Base-by-base conservation (phyloP, 2,113 vertebrate species). In the Gorsachius goisagi region DNA sequence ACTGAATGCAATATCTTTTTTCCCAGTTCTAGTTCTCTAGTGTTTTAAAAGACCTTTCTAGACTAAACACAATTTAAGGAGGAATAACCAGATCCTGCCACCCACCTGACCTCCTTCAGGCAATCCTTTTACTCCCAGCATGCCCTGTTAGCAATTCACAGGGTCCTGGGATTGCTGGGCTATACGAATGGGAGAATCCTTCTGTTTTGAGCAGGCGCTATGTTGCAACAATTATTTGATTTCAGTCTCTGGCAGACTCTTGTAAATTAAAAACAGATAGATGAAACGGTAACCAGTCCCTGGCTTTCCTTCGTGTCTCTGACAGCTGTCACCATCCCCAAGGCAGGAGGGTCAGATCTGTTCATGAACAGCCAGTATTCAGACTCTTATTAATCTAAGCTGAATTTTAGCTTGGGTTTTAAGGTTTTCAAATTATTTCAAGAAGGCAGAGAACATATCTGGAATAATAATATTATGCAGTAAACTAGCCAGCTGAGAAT, bases 381-480 rank as follows among this genome's bases (percentile, higher is more conserved):
- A 90, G 63, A 56, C 49, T 82, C 23, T 90, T 91, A 52, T 85
- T 79, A 66, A n/a, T 32, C 22, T 62, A 77, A 93, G 86, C 63
- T 62, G 50, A 79, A 76, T 85, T 79, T 94, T 21, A 90, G 55
- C 28, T 80, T 28, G n/a, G 2, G 15, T 80, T 93, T 93, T 91
- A 79, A 88, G 66, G 18, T 69, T 94, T 85, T 80, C 58, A 91
- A 67, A 77, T 77, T 62, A 86, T 90, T 96, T 83, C 32, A 89
- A 84, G n/a, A 27, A 80, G 35, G 21, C 32, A 88, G 47, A 93
- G 32, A 88, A 60, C 22, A 55, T 52, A 76, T 52, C 24, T 60
- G n/a, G 49, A 88, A 87, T 89, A 79, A 69, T 47, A 84, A 37
- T 50, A 85, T 68, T 66, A 80, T n/a, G 22, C 10, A 82, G 35